A percentile compares a stretch with the other conserved stretches of the same genome.
phyloP scores from a whole-genome alignment of 2,888 invertebrate genomes.

The Orgyia antiqua region DNA sequence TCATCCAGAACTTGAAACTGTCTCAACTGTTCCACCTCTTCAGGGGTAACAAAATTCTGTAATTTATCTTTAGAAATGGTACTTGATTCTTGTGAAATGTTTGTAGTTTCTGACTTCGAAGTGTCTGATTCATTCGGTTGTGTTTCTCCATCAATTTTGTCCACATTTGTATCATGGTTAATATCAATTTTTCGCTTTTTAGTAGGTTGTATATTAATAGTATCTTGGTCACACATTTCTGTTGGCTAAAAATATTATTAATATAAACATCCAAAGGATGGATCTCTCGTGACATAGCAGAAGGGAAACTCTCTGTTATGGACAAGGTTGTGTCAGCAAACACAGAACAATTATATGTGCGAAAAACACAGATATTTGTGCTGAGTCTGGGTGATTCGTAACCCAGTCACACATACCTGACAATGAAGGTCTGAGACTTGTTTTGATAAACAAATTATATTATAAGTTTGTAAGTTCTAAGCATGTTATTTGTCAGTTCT shows the following conservation, averaged over 20 bases:
- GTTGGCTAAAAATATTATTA: conserved; percentile 32
- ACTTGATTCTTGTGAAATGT: background rate
- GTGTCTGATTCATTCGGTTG: background rate
- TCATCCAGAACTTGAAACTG: conserved; percentile 69
- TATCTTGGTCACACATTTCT: conserved; percentile 30
- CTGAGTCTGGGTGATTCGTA: conserved; percentile 10
- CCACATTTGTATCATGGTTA: conserved; percentile 3
- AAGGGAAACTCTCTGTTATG: no score
- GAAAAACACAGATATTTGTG: no score
- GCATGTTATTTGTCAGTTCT: no score
- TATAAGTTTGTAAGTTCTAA: no score
- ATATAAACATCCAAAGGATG: conserved; percentile 15
- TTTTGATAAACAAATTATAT: no score
- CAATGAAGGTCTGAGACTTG: no score
- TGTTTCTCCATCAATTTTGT: background rate
- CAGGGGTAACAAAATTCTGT: conserved; percentile 39
- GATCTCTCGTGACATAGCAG: no score
- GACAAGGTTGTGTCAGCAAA: no score
- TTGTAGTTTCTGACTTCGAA: background rate
- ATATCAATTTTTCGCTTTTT: conserved; percentile 39
- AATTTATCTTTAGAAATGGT: conserved; percentile 30
- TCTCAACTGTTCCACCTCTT: conserved; percentile 52
- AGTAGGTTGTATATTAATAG: conserved; percentile 24
- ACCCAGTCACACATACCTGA: no score
- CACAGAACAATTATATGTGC: no score